A percentile compares a stretch with the other conserved stretches of the same genome.
These are phyloP conservation scores for Mechanitis messenoides DNA, from an alignment of 2,888 invertebrate genomes.

Conservation along the genomic window DNA sequence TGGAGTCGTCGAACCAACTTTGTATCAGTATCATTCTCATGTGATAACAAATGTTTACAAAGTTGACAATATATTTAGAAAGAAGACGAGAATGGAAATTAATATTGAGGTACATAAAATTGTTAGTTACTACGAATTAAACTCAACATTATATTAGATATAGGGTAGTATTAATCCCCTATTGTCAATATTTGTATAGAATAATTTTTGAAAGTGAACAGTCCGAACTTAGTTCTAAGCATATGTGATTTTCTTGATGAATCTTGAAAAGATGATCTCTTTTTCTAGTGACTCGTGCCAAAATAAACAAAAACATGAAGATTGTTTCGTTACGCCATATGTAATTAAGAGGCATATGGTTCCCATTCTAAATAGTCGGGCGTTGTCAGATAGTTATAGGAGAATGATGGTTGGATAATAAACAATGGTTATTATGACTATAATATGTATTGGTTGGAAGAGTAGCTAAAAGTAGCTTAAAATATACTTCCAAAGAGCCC, in stretches of 20 bases:
- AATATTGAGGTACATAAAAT: no score
- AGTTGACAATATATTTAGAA: conserved; percentile 39
- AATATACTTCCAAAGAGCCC: no score
- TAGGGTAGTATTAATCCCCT: no score
- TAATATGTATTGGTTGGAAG: neutral
- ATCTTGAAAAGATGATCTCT: conserved; percentile 32
- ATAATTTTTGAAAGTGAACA: neutral
- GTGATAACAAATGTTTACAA: conserved; percentile 72
- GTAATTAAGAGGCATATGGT: conserved; percentile 42
- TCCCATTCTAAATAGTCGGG: conserved; percentile 30
- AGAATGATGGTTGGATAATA: conserved; percentile 19
- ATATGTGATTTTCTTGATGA: conserved; percentile 25
- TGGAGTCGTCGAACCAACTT: conserved; percentile 55
- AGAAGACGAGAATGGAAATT: no score
- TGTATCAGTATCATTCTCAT: conserved; percentile 59
- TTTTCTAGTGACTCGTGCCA: conserved; percentile 36
- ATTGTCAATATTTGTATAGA: no score
- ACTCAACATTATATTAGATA: no score
- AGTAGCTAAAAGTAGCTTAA: no score
- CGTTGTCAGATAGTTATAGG: conserved; percentile 23
- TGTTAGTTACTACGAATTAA: no score
- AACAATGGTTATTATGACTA: conserved; percentile 3
- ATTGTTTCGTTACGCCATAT: conserved; percentile 36
- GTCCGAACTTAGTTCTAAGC: conserved; percentile 15
- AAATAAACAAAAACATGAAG: conserved; percentile 43